A percentile compares a stretch with the other conserved stretches of the same genome.
Conservation (phyloP, 2,113 vertebrate species). For the Onychostruthus taczanowskii region DNA sequence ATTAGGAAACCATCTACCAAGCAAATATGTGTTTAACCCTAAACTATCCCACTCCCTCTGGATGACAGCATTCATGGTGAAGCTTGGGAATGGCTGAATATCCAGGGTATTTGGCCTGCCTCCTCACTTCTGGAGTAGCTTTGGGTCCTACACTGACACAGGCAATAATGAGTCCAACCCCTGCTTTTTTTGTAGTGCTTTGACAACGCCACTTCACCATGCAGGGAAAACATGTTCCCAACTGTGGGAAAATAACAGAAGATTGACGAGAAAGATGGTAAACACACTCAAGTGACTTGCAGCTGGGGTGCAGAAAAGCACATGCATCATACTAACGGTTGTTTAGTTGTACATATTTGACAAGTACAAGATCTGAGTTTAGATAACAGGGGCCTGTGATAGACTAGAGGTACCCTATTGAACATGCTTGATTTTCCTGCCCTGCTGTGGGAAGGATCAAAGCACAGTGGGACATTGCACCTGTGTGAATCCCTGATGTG, state of each 20-base stretch:
- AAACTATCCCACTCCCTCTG: not conserved
- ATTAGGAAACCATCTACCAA: not conserved
- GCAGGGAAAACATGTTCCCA: not conserved
- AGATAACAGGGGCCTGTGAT: not conserved
- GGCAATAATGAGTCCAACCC: not conserved
- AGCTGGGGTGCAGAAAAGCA: not conserved
- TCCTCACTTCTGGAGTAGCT: not conserved
- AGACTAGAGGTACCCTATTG: rapidly evolving
- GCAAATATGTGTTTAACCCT: not conserved
- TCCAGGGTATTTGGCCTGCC: not conserved
- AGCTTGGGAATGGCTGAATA: not conserved
- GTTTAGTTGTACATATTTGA: not conserved
- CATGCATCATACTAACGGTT: not conserved
- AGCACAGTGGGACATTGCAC: not conserved
- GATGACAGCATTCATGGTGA: not conserved
- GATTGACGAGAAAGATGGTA: not conserved
- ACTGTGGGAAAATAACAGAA: not conserved
- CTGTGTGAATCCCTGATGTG: not conserved
- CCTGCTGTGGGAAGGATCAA: not conserved
- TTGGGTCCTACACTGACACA: not conserved
- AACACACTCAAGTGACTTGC: not conserved
- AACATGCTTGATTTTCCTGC: not conserved
- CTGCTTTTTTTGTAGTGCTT: not conserved
- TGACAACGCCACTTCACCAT: not conserved
- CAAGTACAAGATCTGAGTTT: not conserved